phyloP scores from a whole-genome alignment of 2,797 vertebrate genomes.

The Odontamblyopus lacepedii region DNA sequence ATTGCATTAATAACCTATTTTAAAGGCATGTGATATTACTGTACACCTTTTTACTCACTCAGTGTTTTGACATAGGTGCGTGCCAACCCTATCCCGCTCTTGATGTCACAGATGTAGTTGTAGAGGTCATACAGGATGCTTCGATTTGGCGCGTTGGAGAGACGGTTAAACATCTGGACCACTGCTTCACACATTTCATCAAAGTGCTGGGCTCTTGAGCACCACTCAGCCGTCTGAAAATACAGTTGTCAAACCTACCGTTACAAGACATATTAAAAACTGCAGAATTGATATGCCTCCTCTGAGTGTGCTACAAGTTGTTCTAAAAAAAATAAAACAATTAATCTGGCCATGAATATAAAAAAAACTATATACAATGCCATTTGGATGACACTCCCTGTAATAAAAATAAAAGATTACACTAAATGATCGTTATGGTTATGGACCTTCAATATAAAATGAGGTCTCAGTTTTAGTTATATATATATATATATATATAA shows the following conservation, averaged over 20 bases:
- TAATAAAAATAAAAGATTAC: too few species aligned
- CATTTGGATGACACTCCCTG: too few species aligned
- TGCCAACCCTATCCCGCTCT: conserved; percentile 95
- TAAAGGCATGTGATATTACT: neutral
- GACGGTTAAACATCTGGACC: conserved; percentile 96
- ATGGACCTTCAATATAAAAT: too few species aligned
- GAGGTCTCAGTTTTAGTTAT: too few species aligned
- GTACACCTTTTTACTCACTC: conserved; percentile 40
- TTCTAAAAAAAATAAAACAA: too few species aligned
- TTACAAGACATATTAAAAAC: neutral
- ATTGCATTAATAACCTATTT: neutral
- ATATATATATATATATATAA: too few species aligned
- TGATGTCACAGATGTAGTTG: conserved; percentile 99
- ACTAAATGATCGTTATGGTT: too few species aligned
- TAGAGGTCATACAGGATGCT: conserved; percentile 97
- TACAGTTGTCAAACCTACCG: neutral
- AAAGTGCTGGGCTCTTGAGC: conserved; percentile 84
- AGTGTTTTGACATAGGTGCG: conserved; percentile 85
- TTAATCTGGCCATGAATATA: too few species aligned
- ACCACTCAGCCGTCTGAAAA: conserved; percentile 87
- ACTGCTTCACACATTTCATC: conserved; percentile 91
- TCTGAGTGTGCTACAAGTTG: too few species aligned
- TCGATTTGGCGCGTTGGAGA: conserved; percentile 95
- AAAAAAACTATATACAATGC: too few species aligned
- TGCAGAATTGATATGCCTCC: too few species aligned